These are phyloP conservation scores for Pandemis corylana DNA, from an alignment of 2,888 invertebrate species.

Conservation along the genomic window DNA sequence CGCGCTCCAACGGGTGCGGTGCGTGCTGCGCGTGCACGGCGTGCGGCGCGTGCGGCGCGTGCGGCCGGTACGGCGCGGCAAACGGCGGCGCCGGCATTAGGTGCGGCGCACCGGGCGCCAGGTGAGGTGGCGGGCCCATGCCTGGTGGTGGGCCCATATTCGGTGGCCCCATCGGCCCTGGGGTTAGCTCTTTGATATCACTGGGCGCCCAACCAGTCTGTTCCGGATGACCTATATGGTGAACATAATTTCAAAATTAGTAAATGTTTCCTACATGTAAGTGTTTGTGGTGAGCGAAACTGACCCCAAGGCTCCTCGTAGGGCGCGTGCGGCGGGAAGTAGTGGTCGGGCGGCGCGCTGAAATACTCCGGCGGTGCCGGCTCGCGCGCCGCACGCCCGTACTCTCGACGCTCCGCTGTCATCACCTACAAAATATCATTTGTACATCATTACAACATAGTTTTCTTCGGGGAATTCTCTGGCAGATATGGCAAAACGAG, in stretches of 20 bases:
- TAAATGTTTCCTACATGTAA: not conserved
- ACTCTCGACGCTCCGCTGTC: slow-evolving; percentile 95
- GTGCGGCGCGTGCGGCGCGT: slow-evolving; percentile 58
- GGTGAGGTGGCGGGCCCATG: slow-evolving; percentile 56
- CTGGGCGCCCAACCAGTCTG: slow-evolving; percentile 86
- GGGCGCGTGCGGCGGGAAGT: slow-evolving; percentile 63
- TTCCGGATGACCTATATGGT: slow-evolving; percentile 67
- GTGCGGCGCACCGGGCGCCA: slow-evolving; percentile 54
- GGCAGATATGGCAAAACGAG: too few relatives aligned
- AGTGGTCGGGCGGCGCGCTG: slow-evolving; percentile 60
- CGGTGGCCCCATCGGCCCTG: slow-evolving; percentile 81
- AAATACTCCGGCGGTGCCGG: slow-evolving; percentile 79
- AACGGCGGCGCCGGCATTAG: slow-evolving; percentile 63
- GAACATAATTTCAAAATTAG: not conserved
- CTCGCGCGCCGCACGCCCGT: slow-evolving; percentile 87
- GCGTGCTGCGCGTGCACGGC: slow-evolving; percentile 49
- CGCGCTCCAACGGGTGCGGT: slow-evolving; percentile 60
- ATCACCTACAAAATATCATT: slow-evolving; percentile 86
- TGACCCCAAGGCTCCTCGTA: slow-evolving; percentile 72
- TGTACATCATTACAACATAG: not conserved
- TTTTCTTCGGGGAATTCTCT: too few relatives aligned
- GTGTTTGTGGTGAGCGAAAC: not conserved
- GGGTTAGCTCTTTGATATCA: slow-evolving; percentile 89
- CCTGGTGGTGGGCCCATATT: slow-evolving; percentile 65
- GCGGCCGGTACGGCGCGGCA: slow-evolving; percentile 63